Evolutionary conservation across 2,888 invertebrate species (phyloP).

Genomic region (Deladenus siricidicola): DNA sequence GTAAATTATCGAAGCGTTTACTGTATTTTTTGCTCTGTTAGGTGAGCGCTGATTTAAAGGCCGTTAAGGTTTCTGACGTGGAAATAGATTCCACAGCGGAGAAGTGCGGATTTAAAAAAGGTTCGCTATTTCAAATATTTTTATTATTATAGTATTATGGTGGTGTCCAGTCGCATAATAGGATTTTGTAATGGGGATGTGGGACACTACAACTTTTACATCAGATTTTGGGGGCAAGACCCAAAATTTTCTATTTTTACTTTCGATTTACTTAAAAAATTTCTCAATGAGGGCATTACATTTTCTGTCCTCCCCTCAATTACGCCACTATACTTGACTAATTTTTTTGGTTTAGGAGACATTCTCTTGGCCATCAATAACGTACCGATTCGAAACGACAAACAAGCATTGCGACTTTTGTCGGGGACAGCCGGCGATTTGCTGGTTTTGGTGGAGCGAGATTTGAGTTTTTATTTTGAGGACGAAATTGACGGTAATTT

Average conservation of each 20-base stretch:
- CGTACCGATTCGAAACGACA: constrained; percentile 43
- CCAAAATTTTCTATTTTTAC: too few species aligned
- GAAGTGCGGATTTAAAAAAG: constrained; percentile 39
- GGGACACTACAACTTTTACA: too few species aligned
- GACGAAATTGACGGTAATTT: constrained; percentile 22
- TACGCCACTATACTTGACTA: too few species aligned
- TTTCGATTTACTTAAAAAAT: too few species aligned
- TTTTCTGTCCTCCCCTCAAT: too few species aligned
- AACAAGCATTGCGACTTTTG: constrained; percentile 44
- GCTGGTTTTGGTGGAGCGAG: constrained; percentile 44
- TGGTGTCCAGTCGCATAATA: too few species aligned
- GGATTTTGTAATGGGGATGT: too few species aligned
- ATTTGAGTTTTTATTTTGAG: constrained; percentile 37
- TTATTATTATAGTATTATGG: too few species aligned
- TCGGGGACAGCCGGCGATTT: constrained; percentile 45
- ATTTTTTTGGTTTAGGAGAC: constrained; percentile 29
- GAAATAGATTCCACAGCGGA: constrained; percentile 41
- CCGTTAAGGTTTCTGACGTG: constrained; percentile 34
- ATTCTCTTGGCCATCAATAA: constrained; percentile 46
- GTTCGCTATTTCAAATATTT: constrained; percentile 18
- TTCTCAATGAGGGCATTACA: too few species aligned
- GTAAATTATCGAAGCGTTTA: neutral
- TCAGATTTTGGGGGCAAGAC: too few species aligned
- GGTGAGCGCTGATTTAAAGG: constrained; percentile 22
- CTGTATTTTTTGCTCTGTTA: constrained; percentile 9